These are phyloP conservation scores for Micronycteris hirsuta DNA, from an alignment of 2,113 vertebrate genomes.

Conservation along the genomic window DNA sequence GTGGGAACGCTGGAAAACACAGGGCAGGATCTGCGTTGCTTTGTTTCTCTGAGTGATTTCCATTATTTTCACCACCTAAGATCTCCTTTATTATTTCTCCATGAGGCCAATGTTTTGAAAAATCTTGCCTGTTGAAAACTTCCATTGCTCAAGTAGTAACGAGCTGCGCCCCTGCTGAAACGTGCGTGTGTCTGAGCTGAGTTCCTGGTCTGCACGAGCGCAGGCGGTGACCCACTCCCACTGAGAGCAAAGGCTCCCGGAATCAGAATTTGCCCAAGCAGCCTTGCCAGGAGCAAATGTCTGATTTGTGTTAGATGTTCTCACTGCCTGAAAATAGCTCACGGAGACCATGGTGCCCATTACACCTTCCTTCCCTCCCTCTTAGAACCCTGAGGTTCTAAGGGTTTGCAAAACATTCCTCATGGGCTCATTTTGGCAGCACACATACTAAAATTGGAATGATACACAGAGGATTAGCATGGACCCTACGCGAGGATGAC, in stretches of 20 bases:
- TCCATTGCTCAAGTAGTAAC: neutral
- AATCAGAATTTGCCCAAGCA: neutral
- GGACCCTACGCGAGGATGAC: neutral
- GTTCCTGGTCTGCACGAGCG: neutral
- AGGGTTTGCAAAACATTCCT: neutral
- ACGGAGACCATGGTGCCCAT: neutral
- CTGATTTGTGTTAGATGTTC: neutral
- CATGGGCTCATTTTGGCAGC: neutral
- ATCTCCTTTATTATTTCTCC: neutral
- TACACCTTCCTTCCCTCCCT: neutral
- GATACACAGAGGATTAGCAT: neutral
- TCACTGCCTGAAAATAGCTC: neutral
- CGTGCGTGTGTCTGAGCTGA: neutral
- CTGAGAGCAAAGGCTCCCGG: neutral
- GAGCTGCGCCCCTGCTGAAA: neutral
- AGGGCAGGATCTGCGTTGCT: neutral
- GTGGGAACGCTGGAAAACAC: neutral
- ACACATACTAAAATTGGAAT: neutral
- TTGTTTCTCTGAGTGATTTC: neutral
- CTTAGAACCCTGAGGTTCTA: neutral
- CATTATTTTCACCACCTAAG: neutral
- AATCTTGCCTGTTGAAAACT: neutral
- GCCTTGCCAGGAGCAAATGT: neutral
- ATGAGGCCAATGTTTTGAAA: conserved; percentile 1
- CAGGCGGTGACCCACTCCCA: neutral